Conservation (phyloP, 2,888 invertebrate genomes). For the Punctoribates punctum region DNA sequence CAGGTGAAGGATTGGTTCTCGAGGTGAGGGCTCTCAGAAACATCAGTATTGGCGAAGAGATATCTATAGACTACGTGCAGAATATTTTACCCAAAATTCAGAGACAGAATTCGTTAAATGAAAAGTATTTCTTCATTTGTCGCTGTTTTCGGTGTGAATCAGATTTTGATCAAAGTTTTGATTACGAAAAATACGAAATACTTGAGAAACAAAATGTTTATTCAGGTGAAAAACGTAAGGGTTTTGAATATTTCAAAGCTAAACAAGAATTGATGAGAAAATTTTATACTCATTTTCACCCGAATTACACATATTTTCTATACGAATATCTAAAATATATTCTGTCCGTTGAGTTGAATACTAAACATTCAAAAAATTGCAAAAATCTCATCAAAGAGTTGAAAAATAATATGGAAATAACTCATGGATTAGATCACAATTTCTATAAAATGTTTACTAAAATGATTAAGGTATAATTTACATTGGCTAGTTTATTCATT, state of each 20-base stretch:
- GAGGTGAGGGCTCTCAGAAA: slow-evolving; percentile 35
- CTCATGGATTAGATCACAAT: background rate
- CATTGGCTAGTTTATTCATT: too few species aligned
- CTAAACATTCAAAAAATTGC: background rate
- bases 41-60: slow-evolving; percentile 35
- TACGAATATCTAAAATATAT: slow-evolving; percentile 10
- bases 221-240: background rate
- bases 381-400: background rate
- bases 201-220: background rate
- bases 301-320: slow-evolving; percentile 26
- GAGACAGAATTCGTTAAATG: slow-evolving; percentile 29
- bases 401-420: background rate
- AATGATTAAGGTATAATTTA: background rate
- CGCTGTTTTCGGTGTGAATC: slow-evolving; percentile 32
- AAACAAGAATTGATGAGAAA: background rate
- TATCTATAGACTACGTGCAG: slow-evolving; percentile 40
- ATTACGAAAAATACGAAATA: slow-evolving; percentile 6
- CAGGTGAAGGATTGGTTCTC: slow-evolving; percentile 34
- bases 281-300: slow-evolving; percentile 28
- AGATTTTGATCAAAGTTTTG: slow-evolving; percentile 1
- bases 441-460: slow-evolving; percentile 5
- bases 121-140: slow-evolving; percentile 41
- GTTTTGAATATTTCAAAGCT: background rate
- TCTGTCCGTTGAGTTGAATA: background rate
- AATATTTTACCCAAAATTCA: slow-evolving; percentile 33